Evolutionary conservation across 2,113 vertebrate species (phyloP), one percentile per base, ranked within the genome.

Genomic region (Hirundichthys speculiger): DNA sequence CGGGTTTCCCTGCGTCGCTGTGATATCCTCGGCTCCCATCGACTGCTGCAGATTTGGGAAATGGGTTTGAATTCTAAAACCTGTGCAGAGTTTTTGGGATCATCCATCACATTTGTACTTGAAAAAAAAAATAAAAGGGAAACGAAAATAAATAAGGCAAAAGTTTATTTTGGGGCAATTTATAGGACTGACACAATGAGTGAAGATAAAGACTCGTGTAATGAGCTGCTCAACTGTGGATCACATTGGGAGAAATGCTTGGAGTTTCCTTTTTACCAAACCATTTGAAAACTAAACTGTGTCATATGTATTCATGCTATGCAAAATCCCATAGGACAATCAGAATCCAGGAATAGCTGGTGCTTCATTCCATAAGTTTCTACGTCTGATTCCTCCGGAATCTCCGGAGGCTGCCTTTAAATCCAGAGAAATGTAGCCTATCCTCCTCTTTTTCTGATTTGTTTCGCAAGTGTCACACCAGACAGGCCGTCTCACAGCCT

Each of bases 31-130:
- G 62, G 52, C 50, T 54, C 77, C 84, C 83, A 88, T 90, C 91
- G 89, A 93, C 93, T 81, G 73, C 81, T 38, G 30, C 78, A 87
- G 80, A 88, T 89, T 69, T 82, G 90, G 85, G 66, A 79, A 79
- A 75, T 81, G 48, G 87, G 57, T 92, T 90, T 91, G 91, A 93
- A 89, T 89, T 87, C 82, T 73, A 77, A 69, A 90, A 80, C 86
- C 64, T 88, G 27, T 88, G 69, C n/a, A n/a, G n/a, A 83, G 85
- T 83, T 66, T 85, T 77, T 73, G 56, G 18, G 74, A 77, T 90
- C 55, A 85, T 68, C 88, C 84, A 89, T 85, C 9, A 24, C 46
- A 18, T 72, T 57, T 27, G 42, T 70, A 43, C 76, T 63, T 47
- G n/a, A 59, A 21, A 64, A 13, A 49, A 14, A 43, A 39, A 68